Evolutionary conservation across 2,113 vertebrate genomes (phyloP).

Genomic region (Microtus oregoni): DNA sequence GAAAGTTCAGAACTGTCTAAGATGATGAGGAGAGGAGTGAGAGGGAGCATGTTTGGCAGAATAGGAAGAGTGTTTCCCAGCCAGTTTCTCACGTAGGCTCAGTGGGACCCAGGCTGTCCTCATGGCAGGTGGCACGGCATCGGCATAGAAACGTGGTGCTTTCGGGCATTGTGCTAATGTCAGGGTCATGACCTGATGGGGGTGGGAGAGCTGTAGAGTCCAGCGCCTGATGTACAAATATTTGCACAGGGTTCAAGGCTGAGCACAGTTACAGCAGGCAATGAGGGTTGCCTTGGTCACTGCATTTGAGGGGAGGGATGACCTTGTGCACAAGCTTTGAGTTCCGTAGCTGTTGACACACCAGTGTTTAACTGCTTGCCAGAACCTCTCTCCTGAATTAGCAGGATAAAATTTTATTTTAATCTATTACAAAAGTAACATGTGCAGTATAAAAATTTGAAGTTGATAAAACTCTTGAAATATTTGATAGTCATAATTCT

Average conservation of each 20-base stretch:
- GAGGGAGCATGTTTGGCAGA: background rate
- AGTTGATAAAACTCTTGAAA: constrained; percentile 40
- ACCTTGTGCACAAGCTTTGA: background rate
- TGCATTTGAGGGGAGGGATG: background rate
- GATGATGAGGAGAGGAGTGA: background rate
- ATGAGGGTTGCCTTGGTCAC: background rate
- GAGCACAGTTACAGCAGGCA: background rate
- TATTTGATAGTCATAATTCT: background rate
- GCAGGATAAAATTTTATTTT: constrained; percentile 28
- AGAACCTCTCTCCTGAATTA: background rate
- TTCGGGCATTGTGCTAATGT: background rate
- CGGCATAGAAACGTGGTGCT: no score
- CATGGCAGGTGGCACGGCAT: background rate
- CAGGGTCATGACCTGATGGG: background rate
- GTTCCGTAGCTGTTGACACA: background rate
- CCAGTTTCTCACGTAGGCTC: background rate
- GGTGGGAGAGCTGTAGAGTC: background rate
- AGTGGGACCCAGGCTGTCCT: background rate
- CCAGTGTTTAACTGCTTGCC: background rate
- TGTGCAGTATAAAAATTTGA: constrained; percentile 11
- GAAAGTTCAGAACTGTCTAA: constrained; percentile 20
- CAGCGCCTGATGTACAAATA: background rate
- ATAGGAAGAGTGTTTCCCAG: background rate
- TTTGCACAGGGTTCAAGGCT: background rate
- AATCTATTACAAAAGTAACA: constrained; percentile 26